Conservation (phyloP, 2,888 invertebrate genomes). For the Druceiella hillmani region DNA sequence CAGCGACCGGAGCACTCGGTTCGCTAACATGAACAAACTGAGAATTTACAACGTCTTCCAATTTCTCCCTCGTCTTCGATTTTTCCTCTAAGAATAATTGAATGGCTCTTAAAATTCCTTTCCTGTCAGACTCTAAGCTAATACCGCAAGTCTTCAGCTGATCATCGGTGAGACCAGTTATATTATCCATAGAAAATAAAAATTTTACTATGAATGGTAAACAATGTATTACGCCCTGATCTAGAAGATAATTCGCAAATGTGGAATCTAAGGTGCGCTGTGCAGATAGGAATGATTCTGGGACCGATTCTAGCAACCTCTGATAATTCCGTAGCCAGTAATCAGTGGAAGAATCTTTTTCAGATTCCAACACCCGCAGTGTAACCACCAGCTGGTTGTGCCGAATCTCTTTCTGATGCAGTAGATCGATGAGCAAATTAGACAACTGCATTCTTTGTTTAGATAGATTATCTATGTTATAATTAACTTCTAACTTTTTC, state of each 20-base stretch:
- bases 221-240: conserved; percentile 70
- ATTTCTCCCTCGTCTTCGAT: conserved; percentile 29
- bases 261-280: conserved; percentile 59
- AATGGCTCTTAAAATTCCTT: conserved; percentile 58
- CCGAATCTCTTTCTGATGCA: conserved; percentile 62
- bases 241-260: conserved; percentile 62
- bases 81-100: conserved; percentile 49
- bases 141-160: conserved; percentile 57
- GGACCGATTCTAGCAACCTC: conserved; percentile 69
- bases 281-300: conserved; percentile 57
- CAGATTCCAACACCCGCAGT: conserved; percentile 65
- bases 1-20: conserved; percentile 32
- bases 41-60: conserved; percentile 1
- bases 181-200: conserved; percentile 46
- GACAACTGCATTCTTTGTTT: conserved; percentile 64
- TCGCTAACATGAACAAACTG: conserved; percentile 17
- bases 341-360: conserved; percentile 47
- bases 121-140: conserved; percentile 49
- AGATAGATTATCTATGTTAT: conserved; percentile 65
- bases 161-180: conserved; percentile 49
- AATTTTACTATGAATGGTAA: conserved; percentile 66
- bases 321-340: conserved; percentile 83
- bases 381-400: conserved; percentile 61
- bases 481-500: conserved; percentile 58
- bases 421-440: conserved; percentile 59